Percentiles rank a stretch among this genome's conserved stretches.
Evolutionary conservation across 1,140 invertebrate genomes (phyloP).

Genomic region (Sycophaga agraensis): DNA sequence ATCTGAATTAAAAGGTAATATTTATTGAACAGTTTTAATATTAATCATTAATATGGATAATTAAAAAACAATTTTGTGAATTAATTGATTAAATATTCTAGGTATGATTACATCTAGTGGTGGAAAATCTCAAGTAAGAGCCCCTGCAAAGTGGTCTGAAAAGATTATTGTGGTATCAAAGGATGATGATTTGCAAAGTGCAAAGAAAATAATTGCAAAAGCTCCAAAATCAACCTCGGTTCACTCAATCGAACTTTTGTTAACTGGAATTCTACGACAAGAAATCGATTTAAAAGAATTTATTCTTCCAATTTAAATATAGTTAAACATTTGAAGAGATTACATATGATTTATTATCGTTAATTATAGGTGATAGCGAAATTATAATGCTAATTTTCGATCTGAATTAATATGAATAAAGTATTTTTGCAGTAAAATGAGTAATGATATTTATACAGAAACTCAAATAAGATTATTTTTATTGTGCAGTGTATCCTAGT

Average conservation of each 20-base stretch:
- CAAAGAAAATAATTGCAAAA: slow-evolving; percentile 44
- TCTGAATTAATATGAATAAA: not conserved
- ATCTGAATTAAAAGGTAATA: slow-evolving; percentile 55
- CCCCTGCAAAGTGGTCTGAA: slow-evolving; percentile 45
- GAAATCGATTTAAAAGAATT: slow-evolving; percentile 44
- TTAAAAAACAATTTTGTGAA: not conserved
- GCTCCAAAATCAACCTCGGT: slow-evolving; percentile 45
- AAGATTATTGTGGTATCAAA: slow-evolving; percentile 50
- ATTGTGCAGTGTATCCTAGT: no score
- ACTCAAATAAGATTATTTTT: no score
- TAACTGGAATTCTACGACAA: slow-evolving; percentile 55
- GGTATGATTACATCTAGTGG: slow-evolving; percentile 52
- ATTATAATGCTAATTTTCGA: not conserved
- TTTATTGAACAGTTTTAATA: no score
- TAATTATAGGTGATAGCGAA: slow-evolving; percentile 4
- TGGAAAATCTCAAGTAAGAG: slow-evolving; percentile 41
- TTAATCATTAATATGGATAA: no score
- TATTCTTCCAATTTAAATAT: slow-evolving; percentile 12
- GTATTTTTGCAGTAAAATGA: not conserved
- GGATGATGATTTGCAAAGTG: slow-evolving; percentile 43
- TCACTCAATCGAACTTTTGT: slow-evolving; percentile 53
- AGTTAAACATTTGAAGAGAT: slow-evolving; percentile 4
- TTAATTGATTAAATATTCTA: slow-evolving; percentile 35
- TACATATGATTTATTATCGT: slow-evolving; percentile 9
- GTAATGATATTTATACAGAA: no score